Conservation (phyloP, 2,888 invertebrate species). For the Celastrina argiolus region DNA sequence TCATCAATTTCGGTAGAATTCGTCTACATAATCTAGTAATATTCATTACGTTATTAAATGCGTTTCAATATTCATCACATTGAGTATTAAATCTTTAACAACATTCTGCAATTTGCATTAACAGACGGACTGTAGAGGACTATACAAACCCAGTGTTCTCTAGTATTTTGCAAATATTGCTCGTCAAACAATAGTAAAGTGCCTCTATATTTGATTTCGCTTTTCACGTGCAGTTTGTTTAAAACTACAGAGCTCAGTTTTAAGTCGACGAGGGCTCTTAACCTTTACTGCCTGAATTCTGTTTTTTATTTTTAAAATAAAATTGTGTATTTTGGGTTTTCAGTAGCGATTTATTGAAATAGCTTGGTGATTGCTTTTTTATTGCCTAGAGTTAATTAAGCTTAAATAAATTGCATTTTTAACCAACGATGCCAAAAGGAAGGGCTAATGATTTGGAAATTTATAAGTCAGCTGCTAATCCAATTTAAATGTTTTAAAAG, state of each 20-base stretch:
- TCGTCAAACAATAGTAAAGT: slow-evolving; percentile 24
- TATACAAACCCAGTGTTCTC: slow-evolving; percentile 22
- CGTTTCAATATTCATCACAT: too few species aligned
- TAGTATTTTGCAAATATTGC: slow-evolving; percentile 22
- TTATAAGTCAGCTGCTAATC: too few species aligned
- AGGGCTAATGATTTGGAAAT: too few species aligned
- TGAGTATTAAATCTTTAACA: too few species aligned
- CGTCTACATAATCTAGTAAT: too few species aligned
- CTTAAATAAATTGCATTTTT: too few species aligned
- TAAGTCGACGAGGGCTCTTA: slow-evolving; percentile 1
- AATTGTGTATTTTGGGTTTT: background rate
- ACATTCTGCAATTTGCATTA: background rate
- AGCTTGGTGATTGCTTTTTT: background rate
- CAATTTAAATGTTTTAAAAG: too few species aligned
- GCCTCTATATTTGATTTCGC: slow-evolving; percentile 23
- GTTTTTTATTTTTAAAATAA: background rate
- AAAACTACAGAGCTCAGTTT: slow-evolving; percentile 19
- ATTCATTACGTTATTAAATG: too few species aligned
- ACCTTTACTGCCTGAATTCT: slow-evolving; percentile 6
- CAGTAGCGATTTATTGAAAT: background rate
- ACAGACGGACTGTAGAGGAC: background rate
- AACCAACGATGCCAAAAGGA: too few species aligned
- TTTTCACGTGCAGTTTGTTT: slow-evolving; percentile 22
- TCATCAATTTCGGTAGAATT: too few species aligned
- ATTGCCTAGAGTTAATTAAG: too few species aligned